Evolutionary conservation across 2,113 vertebrate species (phyloP).

Genomic region (Phycodurus eques): DNA sequence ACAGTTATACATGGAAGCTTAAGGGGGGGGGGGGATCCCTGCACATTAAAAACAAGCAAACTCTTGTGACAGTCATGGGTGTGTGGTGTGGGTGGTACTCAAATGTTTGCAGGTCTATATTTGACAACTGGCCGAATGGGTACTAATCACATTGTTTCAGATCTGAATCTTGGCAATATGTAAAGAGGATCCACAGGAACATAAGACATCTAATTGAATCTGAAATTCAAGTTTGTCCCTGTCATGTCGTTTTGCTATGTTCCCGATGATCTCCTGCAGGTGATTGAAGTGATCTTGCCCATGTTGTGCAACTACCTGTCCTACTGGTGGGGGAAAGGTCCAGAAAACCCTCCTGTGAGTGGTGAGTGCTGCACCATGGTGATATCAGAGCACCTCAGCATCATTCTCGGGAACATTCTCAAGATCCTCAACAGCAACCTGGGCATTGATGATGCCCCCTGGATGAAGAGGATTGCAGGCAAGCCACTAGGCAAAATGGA

Average conservation of each 20-base stretch:
- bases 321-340: slow-evolving; percentile 94
- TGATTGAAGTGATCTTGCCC: slow-evolving; percentile 93
- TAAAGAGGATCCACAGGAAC: not conserved
- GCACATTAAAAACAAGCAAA: too few relatives aligned
- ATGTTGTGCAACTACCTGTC: slow-evolving; percentile 98
- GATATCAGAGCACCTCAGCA: slow-evolving; percentile 90
- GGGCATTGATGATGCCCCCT: slow-evolving; percentile 93
- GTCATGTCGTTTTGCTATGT: not conserved
- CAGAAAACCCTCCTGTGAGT: slow-evolving; percentile 77
- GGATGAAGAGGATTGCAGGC: slow-evolving; percentile 99
- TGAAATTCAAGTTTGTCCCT: not conserved
- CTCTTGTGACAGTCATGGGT: too few relatives aligned
- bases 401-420: slow-evolving; percentile 90
- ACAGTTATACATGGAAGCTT: too few relatives aligned
- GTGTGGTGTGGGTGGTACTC: too few relatives aligned
- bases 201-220: not conserved
- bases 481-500: not conserved
- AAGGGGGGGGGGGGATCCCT: too few relatives aligned
- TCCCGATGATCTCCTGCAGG: slow-evolving; percentile 35
- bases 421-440: slow-evolving; percentile 97
- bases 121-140: too few relatives aligned
- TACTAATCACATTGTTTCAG: not conserved
- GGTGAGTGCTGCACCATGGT: slow-evolving; percentile 84
- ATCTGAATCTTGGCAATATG: not conserved
- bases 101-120: too few relatives aligned